Evolutionary conservation across 2,888 invertebrate species (phyloP).

Genomic region (Drosophila kanekoi): DNA sequence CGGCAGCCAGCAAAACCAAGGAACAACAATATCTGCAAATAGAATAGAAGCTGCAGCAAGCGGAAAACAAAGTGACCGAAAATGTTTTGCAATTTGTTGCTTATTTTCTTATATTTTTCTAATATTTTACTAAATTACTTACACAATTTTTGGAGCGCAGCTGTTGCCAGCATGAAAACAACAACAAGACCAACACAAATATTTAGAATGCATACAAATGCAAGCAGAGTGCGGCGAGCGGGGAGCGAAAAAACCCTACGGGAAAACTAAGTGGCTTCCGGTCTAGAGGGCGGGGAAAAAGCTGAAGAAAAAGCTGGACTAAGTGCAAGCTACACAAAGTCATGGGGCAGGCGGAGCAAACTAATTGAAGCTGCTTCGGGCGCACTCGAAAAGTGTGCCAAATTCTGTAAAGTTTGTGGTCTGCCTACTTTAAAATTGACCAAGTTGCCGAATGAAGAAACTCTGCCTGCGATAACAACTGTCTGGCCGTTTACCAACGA

Average conservation of each 20-base stretch:
- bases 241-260: neutral
- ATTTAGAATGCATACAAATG: constrained; percentile 60
- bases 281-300: neutral
- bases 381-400: constrained; percentile 45
- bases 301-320: neutral
- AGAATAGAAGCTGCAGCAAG: constrained; percentile 25
- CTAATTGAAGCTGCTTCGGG: constrained; percentile 41
- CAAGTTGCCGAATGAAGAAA: constrained; percentile 20
- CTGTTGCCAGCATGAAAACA: constrained; percentile 54
- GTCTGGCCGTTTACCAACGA: constrained; percentile 40
- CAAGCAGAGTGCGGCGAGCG: neutral
- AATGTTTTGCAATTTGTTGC: constrained; percentile 69
- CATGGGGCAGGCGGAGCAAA: constrained; percentile 35
- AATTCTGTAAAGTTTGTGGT: constrained; percentile 52
- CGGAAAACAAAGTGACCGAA: constrained; percentile 59
- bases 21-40: constrained; percentile 48
- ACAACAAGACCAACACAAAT: constrained; percentile 52
- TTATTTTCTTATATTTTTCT: constrained; percentile 52
- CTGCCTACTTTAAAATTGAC: constrained; percentile 61
- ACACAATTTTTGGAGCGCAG: constrained; percentile 63
- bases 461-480: constrained; percentile 20
- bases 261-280: constrained; percentile 18
- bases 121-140: constrained; percentile 77
- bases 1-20: constrained; percentile 17
- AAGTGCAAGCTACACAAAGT: constrained; percentile 32